Evolutionary conservation across 2,888 invertebrate genomes (phyloP).

Genomic region (Cryptocheilus praepositus): DNA sequence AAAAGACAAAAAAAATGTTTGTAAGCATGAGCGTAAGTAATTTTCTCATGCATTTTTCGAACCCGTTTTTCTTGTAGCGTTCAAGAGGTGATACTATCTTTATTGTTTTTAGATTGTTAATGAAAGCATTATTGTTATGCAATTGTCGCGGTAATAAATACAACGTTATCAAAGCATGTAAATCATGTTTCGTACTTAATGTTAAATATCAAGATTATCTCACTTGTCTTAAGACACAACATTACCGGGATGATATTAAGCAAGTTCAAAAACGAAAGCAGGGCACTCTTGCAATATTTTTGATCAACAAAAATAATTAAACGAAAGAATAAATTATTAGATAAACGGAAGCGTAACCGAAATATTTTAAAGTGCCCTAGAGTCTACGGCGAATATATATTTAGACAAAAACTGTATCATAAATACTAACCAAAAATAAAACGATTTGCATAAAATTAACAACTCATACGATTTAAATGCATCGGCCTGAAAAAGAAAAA

Average conservation of each 20-base stretch:
- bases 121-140: slow-evolving; percentile 12
- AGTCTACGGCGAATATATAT: slow-evolving; percentile 1
- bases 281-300: slow-evolving; percentile 10
- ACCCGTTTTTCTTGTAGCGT: slow-evolving; percentile 26
- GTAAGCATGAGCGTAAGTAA: slow-evolving; percentile 21
- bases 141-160: slow-evolving; percentile 11
- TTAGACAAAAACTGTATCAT: neutral
- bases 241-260: no score
- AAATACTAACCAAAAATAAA: no score
- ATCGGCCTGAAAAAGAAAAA: no score
- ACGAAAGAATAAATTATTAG: slow-evolving; percentile 4
- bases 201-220: no score
- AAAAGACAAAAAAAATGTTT: slow-evolving; percentile 18
- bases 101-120: slow-evolving; percentile 8
- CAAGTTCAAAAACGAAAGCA: no score
- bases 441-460: no score
- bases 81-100: slow-evolving; percentile 26
- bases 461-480: no score
- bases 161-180: slow-evolving; percentile 10
- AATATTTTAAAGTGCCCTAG: slow-evolving; percentile 2
- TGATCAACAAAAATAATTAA: slow-evolving; percentile 23
- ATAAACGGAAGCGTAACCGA: neutral
- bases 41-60: slow-evolving; percentile 10
- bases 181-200: neutral
- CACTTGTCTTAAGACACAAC: no score